Base-by-base conservation (phyloP, 2,888 invertebrate genomes). In the Ornithoptera priamus region DNA sequence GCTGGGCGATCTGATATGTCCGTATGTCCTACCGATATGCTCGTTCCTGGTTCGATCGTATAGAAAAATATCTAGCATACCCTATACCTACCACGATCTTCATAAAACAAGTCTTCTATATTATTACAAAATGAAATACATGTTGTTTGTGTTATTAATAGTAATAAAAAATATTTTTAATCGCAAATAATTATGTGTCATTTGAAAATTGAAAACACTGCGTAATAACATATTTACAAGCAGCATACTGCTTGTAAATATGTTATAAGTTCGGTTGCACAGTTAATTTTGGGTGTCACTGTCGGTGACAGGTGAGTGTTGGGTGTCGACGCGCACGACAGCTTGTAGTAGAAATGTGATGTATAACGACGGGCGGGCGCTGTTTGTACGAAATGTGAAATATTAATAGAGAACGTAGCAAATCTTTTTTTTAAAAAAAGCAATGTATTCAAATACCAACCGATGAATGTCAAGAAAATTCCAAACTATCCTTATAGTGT, bases 201-300 rank as follows among this genome's bases (percentile, higher is more conserved):
- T 39, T 1, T 8, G 10, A 39, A 39, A 10, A 30, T 30, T 30
- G 30, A 10, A 39, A 10, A 10, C 0, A 4, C 1, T 10, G 7
- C 39, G 10, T 39, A 6, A 39, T 10, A 39, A 39, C 5, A 30
- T 22, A 22, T 22, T 22, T 36, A 36, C 36, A 5, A 36, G 8
- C 36, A 36, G 8, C 36, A 7, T 39, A 1, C 15, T 59, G 17
- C 15, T 24, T 59, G 30, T 65, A 20, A 39, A 65, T 3, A 58
- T 57, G 57, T 30, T 20, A 58, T 65, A 18, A 22, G 36, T 62
- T 20, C 24, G 24, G 39, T 30, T 65, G 17, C 42, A 57, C 20
- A 57, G 57, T 46, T 65, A 65, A 65, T 65, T 65, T n/a, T 39
- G 65, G 42, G 22, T 39, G 65, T 58, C 58, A 58, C 42, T 42